These are phyloP conservation scores for Aphaenogaster ashmeadi DNA, from an alignment of 1,140 invertebrate species.

Conservation along the genomic window DNA sequence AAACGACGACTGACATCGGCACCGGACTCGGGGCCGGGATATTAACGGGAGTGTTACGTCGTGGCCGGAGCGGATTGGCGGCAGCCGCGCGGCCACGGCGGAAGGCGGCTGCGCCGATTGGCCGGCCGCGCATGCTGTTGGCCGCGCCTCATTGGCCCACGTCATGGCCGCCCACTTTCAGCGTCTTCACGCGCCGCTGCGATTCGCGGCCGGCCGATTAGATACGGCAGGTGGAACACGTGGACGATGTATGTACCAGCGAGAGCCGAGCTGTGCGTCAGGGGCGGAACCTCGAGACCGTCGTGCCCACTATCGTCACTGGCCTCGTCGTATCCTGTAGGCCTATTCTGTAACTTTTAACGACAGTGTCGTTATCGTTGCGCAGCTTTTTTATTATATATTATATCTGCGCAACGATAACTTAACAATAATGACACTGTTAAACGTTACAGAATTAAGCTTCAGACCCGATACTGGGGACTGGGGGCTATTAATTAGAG, in stretches of 20 bases:
- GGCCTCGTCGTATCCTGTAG: no score
- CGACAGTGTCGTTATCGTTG: no score
- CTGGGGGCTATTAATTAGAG: no score
- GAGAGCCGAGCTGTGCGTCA: background rate
- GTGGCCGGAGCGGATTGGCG: constrained; percentile 46
- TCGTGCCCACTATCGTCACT: no score
- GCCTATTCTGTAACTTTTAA: no score
- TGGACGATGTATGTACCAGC: background rate
- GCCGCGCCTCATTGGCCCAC: constrained; percentile 50
- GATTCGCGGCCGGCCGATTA: constrained; percentile 39
- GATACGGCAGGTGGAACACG: constrained; percentile 45
- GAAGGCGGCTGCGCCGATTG: background rate
- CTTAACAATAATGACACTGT: no score
- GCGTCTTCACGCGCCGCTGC: background rate
- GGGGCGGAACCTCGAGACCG: background rate
- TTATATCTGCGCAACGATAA: no score
- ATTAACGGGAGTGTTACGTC: constrained; percentile 53
- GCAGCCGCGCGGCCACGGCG: background rate
- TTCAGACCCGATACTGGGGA: no score
- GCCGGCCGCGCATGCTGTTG: background rate
- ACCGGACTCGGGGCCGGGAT: constrained; percentile 20
- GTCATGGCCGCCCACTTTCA: background rate
- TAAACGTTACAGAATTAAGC: no score
- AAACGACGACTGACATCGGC: constrained; percentile 29
- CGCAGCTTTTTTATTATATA: no score